A percentile compares a stretch with the other conserved stretches of the same genome.
These are phyloP conservation scores for Callorhinus ursinus DNA, from an alignment of 2,113 vertebrate species.

Conservation along the genomic window DNA sequence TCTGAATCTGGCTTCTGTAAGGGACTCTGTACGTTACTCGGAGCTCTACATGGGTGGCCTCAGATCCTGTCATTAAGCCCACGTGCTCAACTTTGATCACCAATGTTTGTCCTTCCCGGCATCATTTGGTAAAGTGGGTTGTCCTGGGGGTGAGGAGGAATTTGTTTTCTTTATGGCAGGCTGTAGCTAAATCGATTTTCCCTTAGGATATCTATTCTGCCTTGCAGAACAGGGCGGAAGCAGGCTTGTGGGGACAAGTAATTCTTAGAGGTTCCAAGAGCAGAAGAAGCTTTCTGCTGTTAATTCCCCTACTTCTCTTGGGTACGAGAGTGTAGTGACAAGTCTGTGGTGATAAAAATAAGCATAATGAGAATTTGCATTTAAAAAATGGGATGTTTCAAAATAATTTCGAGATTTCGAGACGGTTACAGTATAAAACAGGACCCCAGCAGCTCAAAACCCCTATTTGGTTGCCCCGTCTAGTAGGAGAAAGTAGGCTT, in stretches of 20 bases:
- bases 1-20: background rate
- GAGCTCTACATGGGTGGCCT: background rate
- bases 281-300: background rate
- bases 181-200: background rate
- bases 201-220: background rate
- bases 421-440: background rate
- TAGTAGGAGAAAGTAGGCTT: background rate
- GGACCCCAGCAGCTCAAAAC: background rate
- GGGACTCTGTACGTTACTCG: background rate
- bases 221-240: background rate
- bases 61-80: background rate
- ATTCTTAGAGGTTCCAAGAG: background rate
- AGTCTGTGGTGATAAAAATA: background rate
- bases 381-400: background rate
- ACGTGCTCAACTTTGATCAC: background rate
- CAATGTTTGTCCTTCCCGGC: background rate
- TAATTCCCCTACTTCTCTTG: background rate
- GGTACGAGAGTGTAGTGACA: background rate
- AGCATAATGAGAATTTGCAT: conserved; percentile 17
- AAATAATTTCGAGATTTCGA: background rate
- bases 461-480: no score
- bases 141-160: background rate
- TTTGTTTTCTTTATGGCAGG: conserved; percentile 51
- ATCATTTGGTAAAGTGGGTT: background rate
- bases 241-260: background rate